A percentile compares a stretch with the other conserved stretches of the same genome.
phyloP scores from a whole-genome alignment of 2,113 vertebrate genomes.

The Epinephelus cyanopodus region DNA sequence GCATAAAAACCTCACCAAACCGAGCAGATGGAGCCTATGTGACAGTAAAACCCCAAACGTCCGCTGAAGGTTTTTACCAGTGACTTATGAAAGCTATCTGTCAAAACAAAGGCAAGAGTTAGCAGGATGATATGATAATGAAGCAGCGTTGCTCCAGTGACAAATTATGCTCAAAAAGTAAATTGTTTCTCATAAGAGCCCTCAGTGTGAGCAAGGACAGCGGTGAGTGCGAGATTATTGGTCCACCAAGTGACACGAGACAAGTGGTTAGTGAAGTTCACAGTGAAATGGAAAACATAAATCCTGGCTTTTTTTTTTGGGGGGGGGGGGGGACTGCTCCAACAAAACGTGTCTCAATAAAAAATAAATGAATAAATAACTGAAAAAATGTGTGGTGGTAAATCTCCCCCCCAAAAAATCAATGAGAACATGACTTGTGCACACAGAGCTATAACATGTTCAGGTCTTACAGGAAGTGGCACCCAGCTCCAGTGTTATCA shows the following conservation, averaged over 20 bases:
- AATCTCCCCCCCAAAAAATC: constrained; percentile 16
- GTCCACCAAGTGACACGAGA: constrained; percentile 47
- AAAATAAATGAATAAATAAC: constrained; percentile 29
- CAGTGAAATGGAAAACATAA: constrained; percentile 24
- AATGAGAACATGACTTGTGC: constrained; percentile 12
- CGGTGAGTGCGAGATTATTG: constrained; percentile 45
- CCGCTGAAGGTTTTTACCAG: constrained; percentile 83
- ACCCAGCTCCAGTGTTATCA: no score
- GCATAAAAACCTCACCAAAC: constrained; percentile 84
- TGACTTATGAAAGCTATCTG: constrained; percentile 88
- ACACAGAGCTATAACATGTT: background rate
- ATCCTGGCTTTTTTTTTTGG: constrained; percentile 23
- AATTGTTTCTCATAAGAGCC: constrained; percentile 77
- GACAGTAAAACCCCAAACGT: constrained; percentile 87
- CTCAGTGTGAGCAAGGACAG: constrained; percentile 58
- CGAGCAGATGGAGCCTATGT: constrained; percentile 86
- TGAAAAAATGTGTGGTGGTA: background rate
- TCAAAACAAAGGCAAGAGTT: constrained; percentile 84
- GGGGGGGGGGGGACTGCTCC: background rate
- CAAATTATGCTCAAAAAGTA: constrained; percentile 83
- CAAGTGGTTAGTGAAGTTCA: constrained; percentile 60
- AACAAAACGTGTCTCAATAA: constrained; percentile 25
- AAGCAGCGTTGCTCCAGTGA: constrained; percentile 69
- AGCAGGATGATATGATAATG: constrained; percentile 86
- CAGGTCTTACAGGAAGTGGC: no score